Conservation (phyloP, 2,888 invertebrate genomes). For the Philereme vetulata region DNA sequence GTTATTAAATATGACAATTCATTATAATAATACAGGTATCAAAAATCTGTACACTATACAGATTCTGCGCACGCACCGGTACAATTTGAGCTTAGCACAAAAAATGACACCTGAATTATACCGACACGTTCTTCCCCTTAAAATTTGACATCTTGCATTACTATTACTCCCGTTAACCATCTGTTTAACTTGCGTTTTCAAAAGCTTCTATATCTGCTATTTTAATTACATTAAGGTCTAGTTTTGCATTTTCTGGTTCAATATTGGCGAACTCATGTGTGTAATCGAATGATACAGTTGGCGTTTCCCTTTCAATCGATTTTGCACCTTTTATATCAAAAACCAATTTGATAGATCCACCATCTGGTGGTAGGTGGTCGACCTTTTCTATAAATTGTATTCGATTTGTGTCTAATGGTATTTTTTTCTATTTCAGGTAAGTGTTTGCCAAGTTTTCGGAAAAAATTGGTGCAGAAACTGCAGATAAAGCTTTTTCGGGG, state of each 20-base stretch:
- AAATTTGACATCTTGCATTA: slow-evolving; percentile 51
- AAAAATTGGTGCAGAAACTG: slow-evolving; percentile 42
- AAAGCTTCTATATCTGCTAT: slow-evolving; percentile 28
- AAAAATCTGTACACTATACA: slow-evolving; percentile 3
- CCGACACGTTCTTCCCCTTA: slow-evolving; percentile 48
- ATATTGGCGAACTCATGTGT: slow-evolving; percentile 39
- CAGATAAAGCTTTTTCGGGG: slow-evolving; percentile 31
- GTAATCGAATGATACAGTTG: slow-evolving; percentile 59
- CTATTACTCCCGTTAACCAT: slow-evolving; percentile 58
- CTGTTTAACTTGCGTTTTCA: slow-evolving; percentile 27
- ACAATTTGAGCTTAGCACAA: slow-evolving; percentile 28
- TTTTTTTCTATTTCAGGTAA: slow-evolving; percentile 69
- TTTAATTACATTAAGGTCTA: slow-evolving; percentile 35
- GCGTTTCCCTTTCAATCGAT: slow-evolving; percentile 63
- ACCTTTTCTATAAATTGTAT: slow-evolving; percentile 63
- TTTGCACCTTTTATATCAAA: slow-evolving; percentile 70
- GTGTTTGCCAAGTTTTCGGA: slow-evolving; percentile 54
- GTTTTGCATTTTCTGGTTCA: slow-evolving; percentile 27
- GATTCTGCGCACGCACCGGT: slow-evolving; percentile 30
- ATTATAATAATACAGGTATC: slow-evolving; percentile 23
- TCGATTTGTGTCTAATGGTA: slow-evolving; percentile 63
- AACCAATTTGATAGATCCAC: slow-evolving; percentile 62
- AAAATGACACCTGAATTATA: slow-evolving; percentile 43
- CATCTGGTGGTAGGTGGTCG: slow-evolving; percentile 64
- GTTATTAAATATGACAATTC: slow-evolving; percentile 7